Evolutionary conservation across 2,113 vertebrate species (phyloP).

Genomic region (Syrmaticus mikado): DNA sequence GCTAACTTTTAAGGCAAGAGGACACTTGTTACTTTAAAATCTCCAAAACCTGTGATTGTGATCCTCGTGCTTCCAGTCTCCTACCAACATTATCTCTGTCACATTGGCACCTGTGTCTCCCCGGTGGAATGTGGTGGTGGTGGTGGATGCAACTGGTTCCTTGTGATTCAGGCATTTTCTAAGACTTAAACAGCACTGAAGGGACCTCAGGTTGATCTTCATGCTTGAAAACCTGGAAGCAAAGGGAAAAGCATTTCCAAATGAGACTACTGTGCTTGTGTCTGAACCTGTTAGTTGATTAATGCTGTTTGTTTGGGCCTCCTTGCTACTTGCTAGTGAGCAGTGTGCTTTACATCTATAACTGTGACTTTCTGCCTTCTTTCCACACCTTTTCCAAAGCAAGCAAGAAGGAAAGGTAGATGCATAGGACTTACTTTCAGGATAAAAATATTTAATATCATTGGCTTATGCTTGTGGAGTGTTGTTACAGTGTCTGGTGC

Average conservation of each 20-base stretch:
- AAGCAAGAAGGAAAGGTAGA: background rate
- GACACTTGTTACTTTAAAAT: background rate
- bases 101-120: rapidly evolving
- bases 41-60: background rate
- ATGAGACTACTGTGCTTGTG: background rate
- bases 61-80: background rate
- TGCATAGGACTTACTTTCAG: background rate
- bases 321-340: background rate
- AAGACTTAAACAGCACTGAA: background rate
- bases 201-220: background rate
- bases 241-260: background rate
- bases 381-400: background rate
- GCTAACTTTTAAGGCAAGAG: background rate
- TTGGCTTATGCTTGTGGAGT: background rate
- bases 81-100: background rate
- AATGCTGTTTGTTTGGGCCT: background rate
- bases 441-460: background rate
- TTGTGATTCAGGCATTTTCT: background rate
- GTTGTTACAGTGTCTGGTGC: background rate
- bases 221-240: background rate
- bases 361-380: background rate
- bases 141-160: background rate
- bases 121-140: background rate
- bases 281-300: background rate
- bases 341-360: background rate